A percentile compares a stretch with the other conserved stretches of the same genome.
phyloP scores from a whole-genome alignment of 2,113 vertebrate species.

The Enhydra lutris region DNA sequence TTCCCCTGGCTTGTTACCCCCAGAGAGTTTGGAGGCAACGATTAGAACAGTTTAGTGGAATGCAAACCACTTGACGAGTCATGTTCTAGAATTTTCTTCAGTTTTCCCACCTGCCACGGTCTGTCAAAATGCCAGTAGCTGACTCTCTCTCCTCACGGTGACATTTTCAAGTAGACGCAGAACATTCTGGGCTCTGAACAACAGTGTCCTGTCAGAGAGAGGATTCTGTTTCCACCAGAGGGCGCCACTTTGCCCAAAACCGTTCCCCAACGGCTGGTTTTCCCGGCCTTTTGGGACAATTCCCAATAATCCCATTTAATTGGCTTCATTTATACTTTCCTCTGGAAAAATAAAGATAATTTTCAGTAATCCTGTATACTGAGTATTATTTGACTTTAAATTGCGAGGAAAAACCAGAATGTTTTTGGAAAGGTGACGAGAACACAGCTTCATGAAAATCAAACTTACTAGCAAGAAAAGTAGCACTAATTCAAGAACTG shows the following conservation, averaged over 20 bases:
- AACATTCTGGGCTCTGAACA: neutral
- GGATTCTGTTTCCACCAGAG: slow-evolving; percentile 56
- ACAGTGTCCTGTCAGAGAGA: neutral
- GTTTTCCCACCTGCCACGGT: neutral
- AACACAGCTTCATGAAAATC: neutral
- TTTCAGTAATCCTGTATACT: neutral
- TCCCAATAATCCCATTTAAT: neutral
- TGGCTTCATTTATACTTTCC: neutral
- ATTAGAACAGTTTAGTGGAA: slow-evolving; percentile 62
- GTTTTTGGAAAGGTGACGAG: neutral
- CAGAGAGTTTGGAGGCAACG: slow-evolving; percentile 44
- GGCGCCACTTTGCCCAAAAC: slow-evolving; percentile 43
- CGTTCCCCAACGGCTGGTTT: neutral
- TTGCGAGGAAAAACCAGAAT: neutral
- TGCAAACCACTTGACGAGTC: neutral
- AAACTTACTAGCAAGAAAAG: slow-evolving; percentile 15
- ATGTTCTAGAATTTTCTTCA: neutral
- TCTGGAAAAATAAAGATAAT: neutral
- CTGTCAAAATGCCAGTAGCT: neutral
- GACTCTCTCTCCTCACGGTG: neutral
- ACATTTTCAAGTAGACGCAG: neutral
- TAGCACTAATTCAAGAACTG: neutral
- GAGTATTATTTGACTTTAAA: neutral
- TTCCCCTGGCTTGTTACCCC: slow-evolving; percentile 45
- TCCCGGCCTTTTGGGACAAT: neutral